These are phyloP conservation scores for Laspeyria flexula DNA, from an alignment of 2,888 invertebrate species.

Conservation along the genomic window DNA sequence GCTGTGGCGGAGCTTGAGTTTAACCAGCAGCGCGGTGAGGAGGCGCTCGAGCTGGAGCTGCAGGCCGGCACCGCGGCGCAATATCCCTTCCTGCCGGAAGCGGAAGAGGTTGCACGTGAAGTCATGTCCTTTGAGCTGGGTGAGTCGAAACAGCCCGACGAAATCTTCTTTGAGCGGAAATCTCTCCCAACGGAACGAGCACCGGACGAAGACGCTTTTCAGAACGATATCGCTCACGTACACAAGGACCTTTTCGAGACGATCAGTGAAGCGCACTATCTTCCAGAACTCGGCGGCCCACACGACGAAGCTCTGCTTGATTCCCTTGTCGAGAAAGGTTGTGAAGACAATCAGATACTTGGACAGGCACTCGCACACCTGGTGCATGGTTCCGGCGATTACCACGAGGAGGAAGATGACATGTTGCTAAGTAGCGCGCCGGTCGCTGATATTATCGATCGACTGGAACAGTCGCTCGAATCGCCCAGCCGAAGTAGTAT, in stretches of 20 bases:
- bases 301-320: conserved; percentile 86
- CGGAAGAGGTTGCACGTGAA: conserved; percentile 70
- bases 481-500: conserved; percentile 77
- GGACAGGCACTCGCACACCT: conserved; percentile 75
- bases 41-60: conserved; percentile 62
- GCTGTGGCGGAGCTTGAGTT: conserved; percentile 88
- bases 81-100: conserved; percentile 66
- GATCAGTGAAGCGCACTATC: conserved; percentile 79
- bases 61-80: conserved; percentile 49
- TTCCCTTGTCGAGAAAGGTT: conserved; percentile 87
- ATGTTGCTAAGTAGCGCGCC: conserved; percentile 78
- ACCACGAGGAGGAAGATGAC: conserved; percentile 80
- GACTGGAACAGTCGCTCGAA: conserved; percentile 87
- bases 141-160: conserved; percentile 66
- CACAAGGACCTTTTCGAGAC: conserved; percentile 81
- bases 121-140: conserved; percentile 77
- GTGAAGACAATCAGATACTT: conserved; percentile 86
- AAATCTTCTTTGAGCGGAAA: conserved; percentile 72
- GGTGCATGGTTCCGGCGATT: conserved; percentile 73
- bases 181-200: conserved; percentile 55
- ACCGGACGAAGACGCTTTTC: conserved; percentile 62
- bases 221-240: conserved; percentile 63
- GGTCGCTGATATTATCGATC: conserved; percentile 87
- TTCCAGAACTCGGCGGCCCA: conserved; percentile 75
- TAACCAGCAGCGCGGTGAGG: conserved; percentile 83